Base-by-base conservation (phyloP, 1,140 invertebrate species). In the Spodoptera frugiperda region DNA sequence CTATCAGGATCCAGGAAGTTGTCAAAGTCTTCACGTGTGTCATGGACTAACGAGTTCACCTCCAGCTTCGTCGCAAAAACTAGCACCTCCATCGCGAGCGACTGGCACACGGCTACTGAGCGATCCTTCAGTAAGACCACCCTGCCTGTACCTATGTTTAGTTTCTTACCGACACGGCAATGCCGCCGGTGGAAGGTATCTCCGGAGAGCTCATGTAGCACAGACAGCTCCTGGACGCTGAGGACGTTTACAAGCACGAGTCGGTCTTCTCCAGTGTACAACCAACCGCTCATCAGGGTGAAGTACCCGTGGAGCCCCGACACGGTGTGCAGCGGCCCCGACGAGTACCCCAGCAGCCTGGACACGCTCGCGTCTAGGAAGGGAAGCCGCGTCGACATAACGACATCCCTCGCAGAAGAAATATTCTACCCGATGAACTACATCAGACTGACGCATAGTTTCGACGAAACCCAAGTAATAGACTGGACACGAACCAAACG, bases 341-440 rank as follows among this genome's bases (percentile, higher is more conserved):
- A 89, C 11, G 19, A 80, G 2, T 91, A 92, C 61, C 90, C 89
- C 0, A 88, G 85, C 30, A 81, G 83, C 15, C 8, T 78, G 5
- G 75, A 80, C 9, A 70, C 65, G 1, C 33, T 76, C 0, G 15
- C 8, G 9, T 76, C 72, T 14, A 67, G 72, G 15, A 76, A 79
- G 39, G 71, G 17, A 3, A 77, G 78, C 30, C 48, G 71, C n/a
- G 72, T 25, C 54, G 15, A 12, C 10, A 3, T 54, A 2, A 12
- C 1, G 14, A 49, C 25, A 15, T 10, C 8, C 3, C 11, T 14
- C n/a, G 12, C 46, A 8, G 9, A 59, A 21, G 12, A 19, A 17
- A 11, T 15, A 51, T n/a, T 19, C 9, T 15, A 54, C 4, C 33
- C 67, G 5, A 11, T 70, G 1, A 70, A 53, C 63, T 67, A 63